phyloP scores from a whole-genome alignment of 2,113 vertebrate genomes.

The Toxotes jaculatrix region DNA sequence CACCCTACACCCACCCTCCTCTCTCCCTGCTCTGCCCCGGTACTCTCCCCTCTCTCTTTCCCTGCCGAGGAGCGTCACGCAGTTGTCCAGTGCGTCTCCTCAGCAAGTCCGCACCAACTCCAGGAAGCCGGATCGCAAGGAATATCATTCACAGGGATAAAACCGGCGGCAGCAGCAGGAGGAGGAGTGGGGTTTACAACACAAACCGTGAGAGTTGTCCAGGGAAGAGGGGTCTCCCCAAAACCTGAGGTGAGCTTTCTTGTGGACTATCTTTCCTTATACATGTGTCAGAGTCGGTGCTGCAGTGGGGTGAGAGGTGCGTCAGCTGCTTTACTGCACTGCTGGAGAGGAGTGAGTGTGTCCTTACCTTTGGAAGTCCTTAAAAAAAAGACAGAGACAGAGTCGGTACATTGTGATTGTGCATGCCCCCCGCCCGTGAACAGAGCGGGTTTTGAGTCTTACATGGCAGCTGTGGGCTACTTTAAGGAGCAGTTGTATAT shows the following conservation, averaged over 20 bases:
- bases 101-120: conserved; percentile 57
- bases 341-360: conserved; percentile 17
- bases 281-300: conserved; percentile 37
- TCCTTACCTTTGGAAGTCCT: neutral
- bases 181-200: neutral
- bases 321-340: conserved; percentile 57
- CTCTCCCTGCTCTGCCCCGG: conserved; percentile 41
- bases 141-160: conserved; percentile 33
- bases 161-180: neutral
- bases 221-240: conserved; percentile 73
- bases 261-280: conserved; percentile 26
- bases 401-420: neutral
- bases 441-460: conserved; percentile 23
- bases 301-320: conserved; percentile 63
- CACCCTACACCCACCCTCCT: conserved; percentile 37
- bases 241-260: conserved; percentile 77
- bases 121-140: conserved; percentile 53
- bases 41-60: conserved; percentile 60
- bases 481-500: conserved; percentile 39
- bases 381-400: neutral
- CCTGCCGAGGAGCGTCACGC: conserved; percentile 63
- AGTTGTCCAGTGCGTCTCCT: conserved; percentile 63
- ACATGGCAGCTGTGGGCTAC: conserved; percentile 53
- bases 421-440: conserved; percentile 14
- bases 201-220: conserved; percentile 30